Evolutionary conservation across 2,888 invertebrate genomes (phyloP).

Genomic region (Cyrtodaria siliqua): DNA sequence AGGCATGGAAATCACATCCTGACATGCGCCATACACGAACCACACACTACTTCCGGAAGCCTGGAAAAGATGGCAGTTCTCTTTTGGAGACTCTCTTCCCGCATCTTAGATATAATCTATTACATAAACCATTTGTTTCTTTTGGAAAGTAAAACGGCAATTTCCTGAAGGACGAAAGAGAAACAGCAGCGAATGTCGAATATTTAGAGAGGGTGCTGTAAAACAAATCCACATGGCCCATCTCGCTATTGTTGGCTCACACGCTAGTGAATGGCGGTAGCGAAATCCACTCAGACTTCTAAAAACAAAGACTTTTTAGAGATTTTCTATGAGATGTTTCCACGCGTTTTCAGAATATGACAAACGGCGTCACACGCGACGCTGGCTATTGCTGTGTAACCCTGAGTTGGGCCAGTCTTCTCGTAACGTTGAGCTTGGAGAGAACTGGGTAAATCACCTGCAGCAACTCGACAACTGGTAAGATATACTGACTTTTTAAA

Average conservation of each 20-base stretch:
- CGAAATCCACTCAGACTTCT: conserved; percentile 97
- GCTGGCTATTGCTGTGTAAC: conserved; percentile 98
- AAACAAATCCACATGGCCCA: conserved; percentile 99
- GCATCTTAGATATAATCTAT: conserved; percentile 98
- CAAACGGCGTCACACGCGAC: conserved; percentile 99
- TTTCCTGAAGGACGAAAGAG: conserved; percentile 90
- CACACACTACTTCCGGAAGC: conserved; percentile 99
- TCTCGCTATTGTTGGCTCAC: conserved; percentile 96
- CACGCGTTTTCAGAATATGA: conserved; percentile 99
- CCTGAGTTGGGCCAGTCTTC: conserved; percentile 92
- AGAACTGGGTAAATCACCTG: conserved; percentile 97
- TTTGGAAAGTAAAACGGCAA: conserved; percentile 87
- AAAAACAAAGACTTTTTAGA: conserved; percentile 94
- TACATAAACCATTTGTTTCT: conserved; percentile 93
- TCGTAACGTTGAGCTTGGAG: conserved; percentile 98
- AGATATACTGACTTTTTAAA: too few species aligned
- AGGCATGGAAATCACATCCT: conserved; percentile 95
- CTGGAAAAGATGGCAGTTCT: conserved; percentile 91
- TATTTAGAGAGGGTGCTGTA: conserved; percentile 97
- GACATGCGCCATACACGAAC: conserved; percentile 99
- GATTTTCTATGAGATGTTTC: conserved; percentile 97
- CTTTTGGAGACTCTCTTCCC: conserved; percentile 95
- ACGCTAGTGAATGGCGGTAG: conserved; percentile 99
- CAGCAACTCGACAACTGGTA: conserved; percentile 94
- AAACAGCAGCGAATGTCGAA: too few species aligned